Evolutionary conservation across 2,113 vertebrate genomes (phyloP).

Genomic region (Euleptes europaea): DNA sequence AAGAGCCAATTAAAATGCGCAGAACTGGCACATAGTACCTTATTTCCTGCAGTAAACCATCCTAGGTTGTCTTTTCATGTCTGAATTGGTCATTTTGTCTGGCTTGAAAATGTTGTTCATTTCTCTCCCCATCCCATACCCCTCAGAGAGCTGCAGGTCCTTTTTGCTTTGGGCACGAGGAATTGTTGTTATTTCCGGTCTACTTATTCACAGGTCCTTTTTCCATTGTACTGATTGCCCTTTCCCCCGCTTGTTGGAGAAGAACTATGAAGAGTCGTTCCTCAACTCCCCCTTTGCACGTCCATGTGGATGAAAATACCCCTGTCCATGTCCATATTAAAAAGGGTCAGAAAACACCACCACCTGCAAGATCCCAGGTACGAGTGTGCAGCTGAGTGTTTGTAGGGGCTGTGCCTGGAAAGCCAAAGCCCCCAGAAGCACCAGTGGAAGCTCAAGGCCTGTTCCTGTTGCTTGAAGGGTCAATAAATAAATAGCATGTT

Average conservation of each 20-base stretch:
- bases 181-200: conserved; percentile 71
- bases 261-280: conserved; percentile 84
- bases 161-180: not conserved
- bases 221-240: conserved; percentile 71
- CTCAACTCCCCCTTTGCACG: conserved; percentile 89
- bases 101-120: not conserved
- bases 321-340: conserved; percentile 93
- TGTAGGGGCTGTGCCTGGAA: conserved; percentile 37
- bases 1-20: not conserved
- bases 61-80: not conserved
- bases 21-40: not conserved
- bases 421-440: not conserved
- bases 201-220: conserved; percentile 75
- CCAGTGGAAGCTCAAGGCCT: conserved; percentile 21
- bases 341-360: conserved; percentile 80
- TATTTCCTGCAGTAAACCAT: no score
- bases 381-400: conserved; percentile 45
- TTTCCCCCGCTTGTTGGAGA: conserved; percentile 71
- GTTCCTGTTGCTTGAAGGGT: not conserved
- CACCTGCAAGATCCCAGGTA: conserved; percentile 78
- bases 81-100: not conserved
- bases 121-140: no score
- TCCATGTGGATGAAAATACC: conserved; percentile 88
- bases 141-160: not conserved
- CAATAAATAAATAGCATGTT: not conserved